Evolutionary conservation across 1,140 invertebrate genomes (phyloP).

Genomic region (Sogatella furcifera): DNA sequence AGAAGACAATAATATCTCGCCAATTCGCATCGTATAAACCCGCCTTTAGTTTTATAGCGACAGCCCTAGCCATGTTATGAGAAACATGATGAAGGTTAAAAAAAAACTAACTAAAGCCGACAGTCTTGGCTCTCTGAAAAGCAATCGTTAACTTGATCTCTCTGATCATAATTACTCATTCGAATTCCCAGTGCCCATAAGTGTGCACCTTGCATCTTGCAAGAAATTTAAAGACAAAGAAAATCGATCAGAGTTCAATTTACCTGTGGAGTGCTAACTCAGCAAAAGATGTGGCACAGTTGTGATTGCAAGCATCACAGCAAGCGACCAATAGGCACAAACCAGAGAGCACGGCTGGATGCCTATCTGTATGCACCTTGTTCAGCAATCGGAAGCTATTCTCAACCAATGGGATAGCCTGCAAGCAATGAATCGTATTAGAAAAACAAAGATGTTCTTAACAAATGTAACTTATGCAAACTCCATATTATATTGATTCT

Average conservation of each 20-base stretch:
- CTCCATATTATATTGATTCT: background rate
- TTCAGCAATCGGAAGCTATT: slow-evolving; percentile 59
- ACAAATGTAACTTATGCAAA: no score
- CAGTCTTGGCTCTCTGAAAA: no score
- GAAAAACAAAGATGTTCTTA: no score
- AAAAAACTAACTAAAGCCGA: no score
- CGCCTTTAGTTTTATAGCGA: no score
- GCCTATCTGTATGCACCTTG: slow-evolving; percentile 59
- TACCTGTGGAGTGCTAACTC: slow-evolving; percentile 45
- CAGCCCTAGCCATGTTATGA: no score
- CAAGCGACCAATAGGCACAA: slow-evolving; percentile 59
- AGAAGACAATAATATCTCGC: no score
- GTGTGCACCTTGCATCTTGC: slow-evolving; percentile 10
- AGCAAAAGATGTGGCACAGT: slow-evolving; percentile 53
- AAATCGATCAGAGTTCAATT: slow-evolving; percentile 22
- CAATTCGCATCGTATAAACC: no score
- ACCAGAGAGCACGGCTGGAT: slow-evolving; percentile 51
- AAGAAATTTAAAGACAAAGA: slow-evolving; percentile 37
- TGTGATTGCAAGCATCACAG: slow-evolving; percentile 37
- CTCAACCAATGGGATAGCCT: slow-evolving; percentile 51
- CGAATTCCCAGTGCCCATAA: no score
- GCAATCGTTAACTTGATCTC: no score
- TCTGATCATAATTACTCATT: no score
- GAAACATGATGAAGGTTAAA: no score
- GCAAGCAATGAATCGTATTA: background rate